Evolutionary conservation across 2,888 invertebrate species (phyloP).

Genomic region (Drosophila basisetae): DNA sequence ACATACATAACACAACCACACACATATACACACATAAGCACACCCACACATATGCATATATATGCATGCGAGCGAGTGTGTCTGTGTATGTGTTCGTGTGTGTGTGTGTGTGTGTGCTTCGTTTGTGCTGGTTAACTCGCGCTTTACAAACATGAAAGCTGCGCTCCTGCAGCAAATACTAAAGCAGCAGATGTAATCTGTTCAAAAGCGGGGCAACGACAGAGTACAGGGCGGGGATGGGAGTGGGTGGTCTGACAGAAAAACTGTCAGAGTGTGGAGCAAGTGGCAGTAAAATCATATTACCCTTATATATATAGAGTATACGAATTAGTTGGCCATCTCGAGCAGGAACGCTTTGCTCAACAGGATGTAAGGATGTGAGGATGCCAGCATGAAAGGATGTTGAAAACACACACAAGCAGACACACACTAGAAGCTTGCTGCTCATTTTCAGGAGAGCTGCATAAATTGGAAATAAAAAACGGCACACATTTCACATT

Average conservation of each 20-base stretch:
- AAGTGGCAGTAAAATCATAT: conserved; percentile 62
- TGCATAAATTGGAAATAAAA: conserved; percentile 47
- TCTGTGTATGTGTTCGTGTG: conserved; percentile 4
- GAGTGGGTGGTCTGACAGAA: neutral
- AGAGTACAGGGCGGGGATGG: too few relatives aligned
- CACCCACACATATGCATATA: conserved; percentile 9
- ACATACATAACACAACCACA: conserved; percentile 50
- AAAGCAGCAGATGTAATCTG: conserved; percentile 67
- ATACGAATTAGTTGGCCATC: conserved; percentile 66
- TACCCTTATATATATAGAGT: conserved; percentile 47
- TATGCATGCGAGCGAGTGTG: neutral
- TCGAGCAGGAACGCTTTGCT: conserved; percentile 35
- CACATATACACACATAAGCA: conserved; percentile 3
- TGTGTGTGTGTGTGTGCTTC: conserved; percentile 15
- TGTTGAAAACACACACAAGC: conserved; percentile 23
- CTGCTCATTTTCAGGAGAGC: conserved; percentile 37
- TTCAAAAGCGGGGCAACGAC: conserved; percentile 15
- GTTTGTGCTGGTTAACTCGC: conserved; percentile 52
- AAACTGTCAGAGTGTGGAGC: conserved; percentile 9
- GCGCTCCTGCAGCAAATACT: conserved; percentile 45
- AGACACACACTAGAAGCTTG: conserved; percentile 6
- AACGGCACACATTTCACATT: conserved; percentile 43
- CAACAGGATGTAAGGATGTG: conserved; percentile 46
- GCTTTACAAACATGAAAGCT: conserved; percentile 67
- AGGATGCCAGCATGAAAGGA: conserved; percentile 22